A percentile compares a stretch with the other conserved stretches of the same genome.
phyloP scores from a whole-genome alignment of 2,113 vertebrate genomes.

The Dicentrarchus labrax region DNA sequence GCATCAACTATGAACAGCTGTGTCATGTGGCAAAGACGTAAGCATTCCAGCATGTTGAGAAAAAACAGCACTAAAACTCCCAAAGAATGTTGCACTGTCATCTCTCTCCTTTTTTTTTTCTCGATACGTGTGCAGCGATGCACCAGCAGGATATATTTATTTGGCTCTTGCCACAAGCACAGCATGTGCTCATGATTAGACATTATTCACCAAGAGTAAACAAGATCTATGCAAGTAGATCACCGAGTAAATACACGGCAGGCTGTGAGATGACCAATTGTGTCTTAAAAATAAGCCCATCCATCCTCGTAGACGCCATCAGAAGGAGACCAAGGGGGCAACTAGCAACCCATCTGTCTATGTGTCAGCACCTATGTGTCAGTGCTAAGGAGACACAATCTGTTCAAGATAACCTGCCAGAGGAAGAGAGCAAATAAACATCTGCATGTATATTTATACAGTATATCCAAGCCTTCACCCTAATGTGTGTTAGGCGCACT shows the following conservation, averaged over 20 bases:
- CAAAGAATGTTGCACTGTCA: constrained; percentile 2
- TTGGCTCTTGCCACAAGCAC: constrained; percentile 44
- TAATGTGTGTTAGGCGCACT: constrained; percentile 68
- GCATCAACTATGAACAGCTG: constrained; percentile 53
- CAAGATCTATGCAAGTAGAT: constrained; percentile 53
- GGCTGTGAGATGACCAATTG: constrained; percentile 69
- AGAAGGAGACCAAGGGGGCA: constrained; percentile 67
- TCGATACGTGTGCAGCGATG: constrained; percentile 5
- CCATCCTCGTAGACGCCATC: constrained; percentile 71
- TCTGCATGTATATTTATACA: constrained; percentile 79
- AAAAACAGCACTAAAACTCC: background rate
- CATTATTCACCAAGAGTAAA: constrained; percentile 64
- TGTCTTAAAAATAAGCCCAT: constrained; percentile 71
- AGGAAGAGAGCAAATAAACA: constrained; percentile 76
- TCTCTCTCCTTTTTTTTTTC: background rate
- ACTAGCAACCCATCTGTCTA: constrained; percentile 77
- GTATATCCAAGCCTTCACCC: constrained; percentile 54
- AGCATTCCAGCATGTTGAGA: constrained; percentile 23
- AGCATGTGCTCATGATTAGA: constrained; percentile 77
- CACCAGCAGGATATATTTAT: constrained; percentile 56
- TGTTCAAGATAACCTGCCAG: constrained; percentile 75
- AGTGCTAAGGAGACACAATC: constrained; percentile 73
- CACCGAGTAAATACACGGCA: constrained; percentile 58
- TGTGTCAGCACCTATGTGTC: constrained; percentile 78
- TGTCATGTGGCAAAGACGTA: constrained; percentile 38